Conservation (phyloP, 2,888 invertebrate species). For the Acanthoscelides obtectus region DNA sequence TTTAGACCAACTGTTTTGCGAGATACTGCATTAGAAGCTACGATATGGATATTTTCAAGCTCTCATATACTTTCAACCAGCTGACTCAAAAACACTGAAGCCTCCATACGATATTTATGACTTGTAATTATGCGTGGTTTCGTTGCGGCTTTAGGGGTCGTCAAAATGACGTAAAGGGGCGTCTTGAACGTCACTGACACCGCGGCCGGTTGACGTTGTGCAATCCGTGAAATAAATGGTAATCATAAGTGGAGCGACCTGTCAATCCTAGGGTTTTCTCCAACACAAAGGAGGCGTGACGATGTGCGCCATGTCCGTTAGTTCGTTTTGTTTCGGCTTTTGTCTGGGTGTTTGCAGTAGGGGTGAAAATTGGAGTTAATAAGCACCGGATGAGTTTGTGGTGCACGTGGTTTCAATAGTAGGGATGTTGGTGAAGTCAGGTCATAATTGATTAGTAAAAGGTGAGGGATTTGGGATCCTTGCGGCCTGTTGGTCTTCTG, state of each 20-base stretch:
- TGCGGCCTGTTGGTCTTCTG: too few relatives aligned
- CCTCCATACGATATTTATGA: conserved; percentile 9
- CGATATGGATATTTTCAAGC: too few relatives aligned
- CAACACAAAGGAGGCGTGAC: conserved; percentile 37
- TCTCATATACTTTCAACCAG: too few relatives aligned
- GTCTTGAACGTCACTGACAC: conserved; percentile 24
- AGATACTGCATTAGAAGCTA: too few relatives aligned
- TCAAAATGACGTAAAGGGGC: conserved; percentile 11
- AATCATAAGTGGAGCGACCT: conserved; percentile 45
- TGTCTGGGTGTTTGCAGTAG: neutral
- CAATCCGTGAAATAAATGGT: conserved; percentile 46
- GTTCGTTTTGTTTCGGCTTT: conserved; percentile 4
- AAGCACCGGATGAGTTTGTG: neutral
- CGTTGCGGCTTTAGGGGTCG: conserved; percentile 12
- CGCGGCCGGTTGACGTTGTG: conserved; percentile 35
- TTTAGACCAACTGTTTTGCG: too few relatives aligned
- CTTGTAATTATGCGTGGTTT: conserved; percentile 12
- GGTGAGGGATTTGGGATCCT: too few relatives aligned
- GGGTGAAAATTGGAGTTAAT: neutral
- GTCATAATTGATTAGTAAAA: too few relatives aligned
- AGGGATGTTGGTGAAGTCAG: neutral
- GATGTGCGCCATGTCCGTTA: conserved; percentile 30
- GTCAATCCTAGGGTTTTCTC: conserved; percentile 45
- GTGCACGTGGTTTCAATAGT: neutral
- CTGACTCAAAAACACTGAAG: neutral